Conservation (phyloP, 2,888 invertebrate genomes). For the Venusia cambrica region DNA sequence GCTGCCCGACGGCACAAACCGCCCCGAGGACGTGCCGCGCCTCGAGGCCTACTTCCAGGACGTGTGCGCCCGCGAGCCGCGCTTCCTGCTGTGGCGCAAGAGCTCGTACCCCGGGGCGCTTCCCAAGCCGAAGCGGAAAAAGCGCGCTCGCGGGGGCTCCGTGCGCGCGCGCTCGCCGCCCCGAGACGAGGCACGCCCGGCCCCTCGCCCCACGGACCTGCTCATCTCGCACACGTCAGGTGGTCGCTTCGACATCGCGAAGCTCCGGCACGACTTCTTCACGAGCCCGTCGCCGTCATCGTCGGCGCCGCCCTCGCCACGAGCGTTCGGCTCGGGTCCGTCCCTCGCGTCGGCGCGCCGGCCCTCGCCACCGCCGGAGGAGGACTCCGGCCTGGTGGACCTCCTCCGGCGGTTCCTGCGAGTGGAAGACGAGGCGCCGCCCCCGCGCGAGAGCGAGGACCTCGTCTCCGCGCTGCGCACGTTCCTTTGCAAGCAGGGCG, state of each 20-base stretch:
- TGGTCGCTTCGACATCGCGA: conserved; percentile 85
- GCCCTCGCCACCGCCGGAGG: conserved; percentile 57
- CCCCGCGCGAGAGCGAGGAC: conserved; percentile 83
- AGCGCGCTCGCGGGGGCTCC: conserved; percentile 84
- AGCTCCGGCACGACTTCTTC: conserved; percentile 85
- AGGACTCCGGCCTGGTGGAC: conserved; percentile 81
- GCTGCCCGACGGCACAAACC: conserved; percentile 90
- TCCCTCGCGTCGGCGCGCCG: conserved; percentile 28
- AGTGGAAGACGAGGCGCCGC: conserved; percentile 76
- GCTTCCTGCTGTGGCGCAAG: conserved; percentile 91
- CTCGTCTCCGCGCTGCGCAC: conserved; percentile 83
- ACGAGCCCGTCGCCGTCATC: conserved; percentile 64
- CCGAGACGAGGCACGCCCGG: conserved; percentile 76
- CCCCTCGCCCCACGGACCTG: conserved; percentile 70
- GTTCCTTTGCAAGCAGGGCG: conserved; percentile 68
- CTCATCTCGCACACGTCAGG: conserved; percentile 76
- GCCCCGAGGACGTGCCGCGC: conserved; percentile 88
- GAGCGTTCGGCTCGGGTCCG: conserved; percentile 24
- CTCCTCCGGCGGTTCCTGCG: conserved; percentile 85
- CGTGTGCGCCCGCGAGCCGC: conserved; percentile 88
- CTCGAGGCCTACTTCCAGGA: conserved; percentile 93
- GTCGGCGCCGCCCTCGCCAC: conserved; percentile 43
- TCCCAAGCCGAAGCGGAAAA: conserved; percentile 78
- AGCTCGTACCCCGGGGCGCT: conserved; percentile 90
- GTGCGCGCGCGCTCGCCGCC: conserved; percentile 85